Percentiles rank a stretch among this genome's conserved stretches.
Conservation (phyloP, 2,888 invertebrate genomes). For the Oscheius myriophilus region DNA sequence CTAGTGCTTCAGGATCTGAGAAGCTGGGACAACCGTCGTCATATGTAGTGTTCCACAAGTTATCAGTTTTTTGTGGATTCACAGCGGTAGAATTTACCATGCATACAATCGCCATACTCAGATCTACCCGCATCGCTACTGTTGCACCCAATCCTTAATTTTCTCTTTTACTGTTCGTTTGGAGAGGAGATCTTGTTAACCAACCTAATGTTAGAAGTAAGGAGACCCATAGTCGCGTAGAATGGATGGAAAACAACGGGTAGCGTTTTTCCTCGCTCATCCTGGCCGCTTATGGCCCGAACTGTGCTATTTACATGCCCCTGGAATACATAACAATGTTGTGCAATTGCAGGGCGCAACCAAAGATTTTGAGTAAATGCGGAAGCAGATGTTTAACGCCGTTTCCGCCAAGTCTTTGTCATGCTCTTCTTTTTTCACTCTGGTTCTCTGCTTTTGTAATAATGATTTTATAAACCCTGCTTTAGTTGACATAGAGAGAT, state of each 20-base stretch:
- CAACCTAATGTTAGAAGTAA: constrained; percentile 21
- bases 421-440: neutral
- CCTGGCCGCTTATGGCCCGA: too few species aligned
- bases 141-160: constrained; percentile 27
- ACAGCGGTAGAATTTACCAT: constrained; percentile 58
- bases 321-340: too few species aligned
- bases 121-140: constrained; percentile 41
- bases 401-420: too few species aligned
- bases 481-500: too few species aligned
- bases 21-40: constrained; percentile 21
- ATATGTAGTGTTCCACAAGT: neutral
- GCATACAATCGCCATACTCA: constrained; percentile 57
- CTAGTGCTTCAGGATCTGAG: constrained; percentile 12
- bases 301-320: too few species aligned
- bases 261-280: neutral
- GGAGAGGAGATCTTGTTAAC: neutral
- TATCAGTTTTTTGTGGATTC: neutral
- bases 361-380: too few species aligned
- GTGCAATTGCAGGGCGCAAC: too few species aligned
- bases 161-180: neutral
- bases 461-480: too few species aligned
- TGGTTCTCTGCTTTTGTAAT: neutral
- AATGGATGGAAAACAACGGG: constrained; percentile 12
- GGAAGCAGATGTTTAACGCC: too few species aligned
- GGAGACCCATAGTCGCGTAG: constrained; percentile 28